Evolutionary conservation across 2,888 invertebrate genomes (phyloP), one percentile per base, ranked within the genome.

Genomic region (Ceriagrion tenellum): DNA sequence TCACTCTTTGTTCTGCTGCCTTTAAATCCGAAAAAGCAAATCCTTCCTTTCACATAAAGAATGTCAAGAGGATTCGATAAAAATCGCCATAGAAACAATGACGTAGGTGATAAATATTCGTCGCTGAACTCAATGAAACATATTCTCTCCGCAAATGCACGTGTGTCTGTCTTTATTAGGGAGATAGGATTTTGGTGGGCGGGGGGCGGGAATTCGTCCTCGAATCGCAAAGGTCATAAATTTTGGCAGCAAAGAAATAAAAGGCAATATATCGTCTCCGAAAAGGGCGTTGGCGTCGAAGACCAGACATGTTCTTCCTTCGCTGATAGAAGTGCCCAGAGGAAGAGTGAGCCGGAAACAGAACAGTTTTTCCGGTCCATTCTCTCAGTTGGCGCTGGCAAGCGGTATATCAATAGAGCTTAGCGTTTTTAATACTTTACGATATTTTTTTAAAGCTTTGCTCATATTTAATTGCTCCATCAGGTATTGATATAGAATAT

Each of bases 91-190:
- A 35, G 81, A 81, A 81, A 81, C 81, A 81, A 81, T 35, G 81
- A n/a, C 35, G 81, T 13, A 16, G 35, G 35, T 35, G 13, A 81
- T 81, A 81, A 81, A 81, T 81, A 81, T 81, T 81, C 81, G 30
- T 81, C 69, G 69, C 26, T 35, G 81, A 30, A 18, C 35, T 35
- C 30, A 81, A 35, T 35, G 81, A 35, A 81, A 81, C 81, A 81
- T 81, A 81, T 81, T 81, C 81, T 35, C 81, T 81, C 81, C 81
- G 8, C 81, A 81, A 81, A 30, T 81, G 81, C 81, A 81, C 81
- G 81, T 35, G 35, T 81, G 81, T 81, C 81, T 81, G 81, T 81
- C 81, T 81, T 81, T 81, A 81, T 81, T 81, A 81, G 81, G n/a
- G 81, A 81, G 81, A 81, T 81, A 81, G 35, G 81, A 81, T 81